Conservation (phyloP, 2,797 vertebrate genomes). For the Dermochelys coriacea region DNA sequence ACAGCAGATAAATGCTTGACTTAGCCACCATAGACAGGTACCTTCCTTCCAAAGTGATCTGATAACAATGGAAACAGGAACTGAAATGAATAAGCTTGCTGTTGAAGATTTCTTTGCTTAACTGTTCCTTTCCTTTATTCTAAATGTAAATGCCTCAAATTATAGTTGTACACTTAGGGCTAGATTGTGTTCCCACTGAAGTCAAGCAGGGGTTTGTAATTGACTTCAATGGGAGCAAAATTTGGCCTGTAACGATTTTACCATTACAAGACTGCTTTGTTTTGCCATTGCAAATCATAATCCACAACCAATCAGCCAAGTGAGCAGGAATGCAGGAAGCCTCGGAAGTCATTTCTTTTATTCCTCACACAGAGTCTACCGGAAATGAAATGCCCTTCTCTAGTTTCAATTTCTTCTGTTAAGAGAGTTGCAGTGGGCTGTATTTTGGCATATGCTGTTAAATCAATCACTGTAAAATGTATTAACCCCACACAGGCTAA, state of each 20-base stretch:
- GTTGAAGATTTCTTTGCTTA: conserved; percentile 40
- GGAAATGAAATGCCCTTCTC: conserved; percentile 60
- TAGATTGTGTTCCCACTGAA: background rate
- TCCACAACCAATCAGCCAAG: conserved; percentile 43
- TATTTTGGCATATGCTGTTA: conserved; percentile 59
- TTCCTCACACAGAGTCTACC: background rate
- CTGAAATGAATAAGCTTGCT: background rate
- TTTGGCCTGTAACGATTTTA: conserved; percentile 23
- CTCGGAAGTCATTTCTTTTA: conserved; percentile 49
- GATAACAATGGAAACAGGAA: background rate
- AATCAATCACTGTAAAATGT: conserved; percentile 79
- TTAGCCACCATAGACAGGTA: background rate
- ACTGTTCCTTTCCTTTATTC: conserved; percentile 37
- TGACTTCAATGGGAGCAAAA: background rate
- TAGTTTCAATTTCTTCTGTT: conserved; percentile 39
- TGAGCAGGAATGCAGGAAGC: conserved; percentile 16
- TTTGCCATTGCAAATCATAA: conserved; percentile 51
- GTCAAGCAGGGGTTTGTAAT: conserved; percentile 22
- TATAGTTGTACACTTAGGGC: background rate
- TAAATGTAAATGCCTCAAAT: conserved; percentile 37
- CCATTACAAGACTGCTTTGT: conserved; percentile 23
- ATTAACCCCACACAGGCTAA: conserved; percentile 62
- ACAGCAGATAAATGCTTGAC: background rate
- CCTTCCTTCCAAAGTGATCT: background rate
- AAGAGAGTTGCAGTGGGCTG: background rate